Evolutionary conservation across 2,113 vertebrate genomes (phyloP).

Genomic region (Apaloderma vittatum): DNA sequence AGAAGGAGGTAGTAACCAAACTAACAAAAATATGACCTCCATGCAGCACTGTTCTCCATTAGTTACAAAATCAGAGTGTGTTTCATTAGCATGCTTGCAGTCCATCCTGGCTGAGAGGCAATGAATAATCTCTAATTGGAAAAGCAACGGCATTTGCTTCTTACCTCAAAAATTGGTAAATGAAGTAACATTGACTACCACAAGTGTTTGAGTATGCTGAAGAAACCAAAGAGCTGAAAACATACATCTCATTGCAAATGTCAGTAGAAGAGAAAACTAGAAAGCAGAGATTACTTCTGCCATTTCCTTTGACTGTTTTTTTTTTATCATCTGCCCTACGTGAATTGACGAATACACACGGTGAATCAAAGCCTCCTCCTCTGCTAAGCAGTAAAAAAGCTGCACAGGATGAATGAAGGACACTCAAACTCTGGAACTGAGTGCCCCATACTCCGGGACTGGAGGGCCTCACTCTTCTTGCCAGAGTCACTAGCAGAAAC

Average conservation of each 20-base stretch:
- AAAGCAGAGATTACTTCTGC: not conserved
- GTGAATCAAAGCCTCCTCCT: not conserved
- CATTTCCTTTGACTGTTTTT: not conserved
- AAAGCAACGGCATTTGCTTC: not conserved
- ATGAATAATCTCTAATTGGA: not conserved
- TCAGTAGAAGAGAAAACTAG: not conserved
- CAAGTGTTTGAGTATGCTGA: not conserved
- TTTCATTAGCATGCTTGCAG: not conserved
- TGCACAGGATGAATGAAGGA: not conserved
- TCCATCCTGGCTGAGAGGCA: not conserved
- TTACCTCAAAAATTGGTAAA: not conserved
- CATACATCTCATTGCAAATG: not conserved
- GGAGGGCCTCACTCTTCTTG: not conserved
- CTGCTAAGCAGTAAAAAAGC: not conserved
- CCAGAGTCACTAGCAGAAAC: not conserved
- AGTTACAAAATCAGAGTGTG: not conserved
- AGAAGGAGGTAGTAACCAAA: not conserved
- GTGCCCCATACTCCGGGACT: not conserved
- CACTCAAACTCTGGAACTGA: not conserved
- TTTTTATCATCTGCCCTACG: not conserved
- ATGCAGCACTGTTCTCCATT: not conserved
- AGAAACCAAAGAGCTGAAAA: not conserved
- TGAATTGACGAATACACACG: not conserved
- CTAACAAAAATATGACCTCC: not conserved
- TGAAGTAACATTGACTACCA: not conserved